These are phyloP conservation scores for Scaptomyza parva DNA, from an alignment of 2,888 invertebrate species.

Conservation along the genomic window DNA sequence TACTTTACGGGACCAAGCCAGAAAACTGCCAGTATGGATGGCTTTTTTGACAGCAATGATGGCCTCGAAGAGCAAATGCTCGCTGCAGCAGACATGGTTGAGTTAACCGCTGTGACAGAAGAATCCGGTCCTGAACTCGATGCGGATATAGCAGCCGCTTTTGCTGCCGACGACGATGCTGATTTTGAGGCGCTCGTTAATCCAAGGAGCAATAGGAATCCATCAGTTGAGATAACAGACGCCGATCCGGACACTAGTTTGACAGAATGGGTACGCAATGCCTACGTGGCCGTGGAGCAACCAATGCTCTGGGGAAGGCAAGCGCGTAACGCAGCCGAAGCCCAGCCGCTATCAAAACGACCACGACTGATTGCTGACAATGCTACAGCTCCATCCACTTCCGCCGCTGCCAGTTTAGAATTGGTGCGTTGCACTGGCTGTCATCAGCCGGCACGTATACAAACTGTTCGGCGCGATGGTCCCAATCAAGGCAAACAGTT, in stretches of 20 bases:
- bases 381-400: neutral
- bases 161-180: conserved; percentile 74
- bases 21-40: conserved; percentile 43
- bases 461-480: conserved; percentile 91
- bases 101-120: conserved; percentile 10
- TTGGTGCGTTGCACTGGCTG: conserved; percentile 79
- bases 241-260: conserved; percentile 44
- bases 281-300: conserved; percentile 41
- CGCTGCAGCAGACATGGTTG: conserved; percentile 49
- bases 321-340: conserved; percentile 35
- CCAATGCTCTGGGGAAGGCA: conserved; percentile 67
- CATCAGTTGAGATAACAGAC: neutral
- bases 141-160: conserved; percentile 72
- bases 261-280: conserved; percentile 44
- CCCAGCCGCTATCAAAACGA: conserved; percentile 47
- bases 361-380: conserved; percentile 19
- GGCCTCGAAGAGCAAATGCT: conserved; percentile 78
- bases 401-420: too few species aligned
- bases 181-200: conserved; percentile 64
- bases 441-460: conserved; percentile 68
- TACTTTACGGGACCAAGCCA: conserved; percentile 55
- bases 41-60: conserved; percentile 81
- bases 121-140: conserved; percentile 28
- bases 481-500: conserved; percentile 93
- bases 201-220: neutral